phyloP scores from a whole-genome alignment of 2,797 vertebrate genomes.

The Leptoclinus maculatus region DNA sequence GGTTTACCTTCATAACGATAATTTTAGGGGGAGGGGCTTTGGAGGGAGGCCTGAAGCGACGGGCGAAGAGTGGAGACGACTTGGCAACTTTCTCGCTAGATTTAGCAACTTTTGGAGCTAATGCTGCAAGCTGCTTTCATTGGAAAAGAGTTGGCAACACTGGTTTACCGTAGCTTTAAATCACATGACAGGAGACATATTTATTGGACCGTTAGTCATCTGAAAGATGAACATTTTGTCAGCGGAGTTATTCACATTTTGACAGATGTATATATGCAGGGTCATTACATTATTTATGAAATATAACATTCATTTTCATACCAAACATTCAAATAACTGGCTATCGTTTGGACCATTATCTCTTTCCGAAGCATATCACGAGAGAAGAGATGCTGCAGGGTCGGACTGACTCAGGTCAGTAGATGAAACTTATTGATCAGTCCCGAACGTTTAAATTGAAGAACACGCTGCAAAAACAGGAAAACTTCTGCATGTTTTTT shows the following conservation, averaged over 20 bases:
- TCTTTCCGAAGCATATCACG: neutral
- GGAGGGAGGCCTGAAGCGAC: no score
- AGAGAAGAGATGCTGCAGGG: neutral
- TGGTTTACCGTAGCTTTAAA: no score
- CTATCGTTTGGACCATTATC: neutral
- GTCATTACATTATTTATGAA: neutral
- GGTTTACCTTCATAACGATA: no score
- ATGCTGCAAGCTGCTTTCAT: no score
- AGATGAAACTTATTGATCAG: neutral
- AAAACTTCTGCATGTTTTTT: neutral
- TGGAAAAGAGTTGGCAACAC: no score
- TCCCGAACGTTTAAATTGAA: neutral
- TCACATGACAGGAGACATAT: neutral
- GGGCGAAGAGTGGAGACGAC: no score
- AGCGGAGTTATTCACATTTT: neutral
- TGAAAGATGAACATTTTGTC: neutral
- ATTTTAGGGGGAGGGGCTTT: no score
- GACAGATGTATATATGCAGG: neutral
- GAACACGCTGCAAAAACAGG: neutral
- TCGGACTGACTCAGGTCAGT: accelerated
- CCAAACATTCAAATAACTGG: neutral
- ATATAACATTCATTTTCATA: neutral
- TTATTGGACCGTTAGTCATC: neutral
- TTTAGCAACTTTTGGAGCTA: no score
- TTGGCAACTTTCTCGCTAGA: no score